Conservation (phyloP, 1,140 invertebrate species). For the Parasteatoda tepidariorum region DNA sequence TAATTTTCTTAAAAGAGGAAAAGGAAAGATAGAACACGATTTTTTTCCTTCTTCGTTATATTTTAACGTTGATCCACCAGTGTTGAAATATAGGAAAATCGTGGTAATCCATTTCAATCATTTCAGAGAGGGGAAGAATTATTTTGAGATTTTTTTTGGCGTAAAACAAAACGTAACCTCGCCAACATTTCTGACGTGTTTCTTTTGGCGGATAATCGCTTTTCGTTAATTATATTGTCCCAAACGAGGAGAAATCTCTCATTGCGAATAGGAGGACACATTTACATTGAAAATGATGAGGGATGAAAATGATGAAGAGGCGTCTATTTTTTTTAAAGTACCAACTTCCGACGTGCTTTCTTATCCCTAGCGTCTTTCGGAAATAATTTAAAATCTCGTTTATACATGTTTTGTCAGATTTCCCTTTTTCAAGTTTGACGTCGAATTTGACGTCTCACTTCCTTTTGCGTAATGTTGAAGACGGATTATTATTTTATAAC, state of each 20-base stretch:
- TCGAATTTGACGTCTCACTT: too few species aligned
- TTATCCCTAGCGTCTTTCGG: too few species aligned
- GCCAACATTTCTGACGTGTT: background rate
- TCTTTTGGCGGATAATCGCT: background rate
- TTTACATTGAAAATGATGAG: background rate
- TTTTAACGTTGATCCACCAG: too few species aligned
- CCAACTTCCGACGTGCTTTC: too few species aligned
- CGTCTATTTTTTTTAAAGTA: background rate
- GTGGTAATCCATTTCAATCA: background rate
- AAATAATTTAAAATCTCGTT: too few species aligned
- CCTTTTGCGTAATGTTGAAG: too few species aligned
- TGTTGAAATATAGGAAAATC: background rate
- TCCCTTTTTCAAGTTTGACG: too few species aligned
- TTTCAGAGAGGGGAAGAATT: background rate
- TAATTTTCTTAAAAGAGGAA: too few species aligned
- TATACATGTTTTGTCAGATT: too few species aligned
- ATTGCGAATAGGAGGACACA: background rate
- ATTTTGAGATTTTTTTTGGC: background rate
- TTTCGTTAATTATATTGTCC: background rate
- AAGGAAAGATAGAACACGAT: too few species aligned
- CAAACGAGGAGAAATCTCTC: background rate
- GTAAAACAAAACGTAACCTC: background rate
- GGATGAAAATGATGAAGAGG: background rate
- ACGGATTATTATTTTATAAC: too few species aligned
- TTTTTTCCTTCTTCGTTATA: too few species aligned